Evolutionary conservation across 2,797 vertebrate genomes (phyloP).

Genomic region (Amniataba percoides): DNA sequence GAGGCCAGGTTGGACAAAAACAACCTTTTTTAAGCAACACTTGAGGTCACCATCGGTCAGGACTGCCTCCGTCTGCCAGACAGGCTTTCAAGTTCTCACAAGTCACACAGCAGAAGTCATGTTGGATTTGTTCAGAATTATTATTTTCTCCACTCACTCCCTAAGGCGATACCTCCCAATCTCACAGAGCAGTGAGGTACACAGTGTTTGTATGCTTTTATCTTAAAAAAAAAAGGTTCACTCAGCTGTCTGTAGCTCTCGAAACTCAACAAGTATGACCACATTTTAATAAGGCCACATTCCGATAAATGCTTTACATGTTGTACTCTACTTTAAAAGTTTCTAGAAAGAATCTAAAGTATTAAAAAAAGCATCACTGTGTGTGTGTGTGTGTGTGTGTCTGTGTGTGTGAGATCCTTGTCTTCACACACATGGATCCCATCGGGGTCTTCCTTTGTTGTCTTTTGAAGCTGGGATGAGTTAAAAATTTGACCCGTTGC

Average conservation of each 20-base stretch:
- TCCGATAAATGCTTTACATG: background rate
- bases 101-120: conserved; percentile 17
- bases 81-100: background rate
- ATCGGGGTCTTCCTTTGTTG: conserved; percentile 51
- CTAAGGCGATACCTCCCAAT: background rate
- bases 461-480: conserved; percentile 63
- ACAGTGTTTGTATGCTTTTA: background rate
- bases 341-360: too few relatives aligned
- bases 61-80: background rate
- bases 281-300: background rate
- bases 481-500: conserved; percentile 62
- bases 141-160: conserved; percentile 12
- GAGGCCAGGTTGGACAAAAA: background rate
- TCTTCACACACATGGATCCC: conserved; percentile 67
- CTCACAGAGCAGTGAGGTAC: background rate
- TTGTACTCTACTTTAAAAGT: conserved; percentile 3
- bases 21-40: background rate
- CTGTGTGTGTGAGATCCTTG: conserved; percentile 24
- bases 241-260: conserved; percentile 3
- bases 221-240: conserved; percentile 9
- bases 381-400: conserved; percentile 13
- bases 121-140: conserved; percentile 15
- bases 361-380: background rate
- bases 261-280: background rate
- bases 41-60: background rate